Evolutionary conservation across 2,113 vertebrate genomes (phyloP).

Genomic region (Notarius quadriscutis): DNA sequence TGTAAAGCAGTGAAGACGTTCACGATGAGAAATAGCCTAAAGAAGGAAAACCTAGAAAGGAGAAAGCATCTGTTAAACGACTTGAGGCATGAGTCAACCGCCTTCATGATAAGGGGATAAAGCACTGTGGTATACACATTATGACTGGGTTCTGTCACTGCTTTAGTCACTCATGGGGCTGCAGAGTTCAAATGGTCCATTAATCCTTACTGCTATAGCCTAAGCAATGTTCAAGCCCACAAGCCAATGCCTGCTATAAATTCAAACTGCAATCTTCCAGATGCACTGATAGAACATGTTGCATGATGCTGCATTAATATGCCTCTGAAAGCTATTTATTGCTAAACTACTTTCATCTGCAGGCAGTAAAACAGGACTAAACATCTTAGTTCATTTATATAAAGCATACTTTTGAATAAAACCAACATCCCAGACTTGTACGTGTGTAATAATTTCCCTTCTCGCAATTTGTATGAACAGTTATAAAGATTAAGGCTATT

Average conservation of each 20-base stretch:
- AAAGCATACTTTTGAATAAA: background rate
- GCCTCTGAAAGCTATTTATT: background rate
- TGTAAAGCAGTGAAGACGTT: conserved; percentile 54
- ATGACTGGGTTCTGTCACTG: conserved; percentile 23
- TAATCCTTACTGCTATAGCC: conserved; percentile 24
- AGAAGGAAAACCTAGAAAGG: conserved; percentile 49
- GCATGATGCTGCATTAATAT: background rate
- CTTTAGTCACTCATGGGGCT: conserved; percentile 24
- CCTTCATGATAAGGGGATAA: background rate
- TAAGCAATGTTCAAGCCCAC: background rate
- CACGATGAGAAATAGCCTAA: conserved; percentile 49
- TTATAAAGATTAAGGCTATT: background rate
- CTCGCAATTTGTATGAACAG: background rate
- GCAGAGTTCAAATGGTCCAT: conserved; percentile 30
- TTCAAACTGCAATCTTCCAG: background rate
- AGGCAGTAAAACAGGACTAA: background rate
- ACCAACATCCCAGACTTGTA: background rate
- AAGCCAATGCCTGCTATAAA: conserved; percentile 14
- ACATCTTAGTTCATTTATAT: background rate
- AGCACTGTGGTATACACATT: conserved; percentile 16
- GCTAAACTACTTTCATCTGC: background rate
- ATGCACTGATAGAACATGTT: background rate
- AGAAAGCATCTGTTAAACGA: conserved; percentile 10
- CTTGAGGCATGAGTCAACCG: conserved; percentile 29
- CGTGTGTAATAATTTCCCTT: background rate